These are phyloP conservation scores for Rhyacophila brunnea DNA, from an alignment of 1,140 invertebrate species.

Conservation along the genomic window DNA sequence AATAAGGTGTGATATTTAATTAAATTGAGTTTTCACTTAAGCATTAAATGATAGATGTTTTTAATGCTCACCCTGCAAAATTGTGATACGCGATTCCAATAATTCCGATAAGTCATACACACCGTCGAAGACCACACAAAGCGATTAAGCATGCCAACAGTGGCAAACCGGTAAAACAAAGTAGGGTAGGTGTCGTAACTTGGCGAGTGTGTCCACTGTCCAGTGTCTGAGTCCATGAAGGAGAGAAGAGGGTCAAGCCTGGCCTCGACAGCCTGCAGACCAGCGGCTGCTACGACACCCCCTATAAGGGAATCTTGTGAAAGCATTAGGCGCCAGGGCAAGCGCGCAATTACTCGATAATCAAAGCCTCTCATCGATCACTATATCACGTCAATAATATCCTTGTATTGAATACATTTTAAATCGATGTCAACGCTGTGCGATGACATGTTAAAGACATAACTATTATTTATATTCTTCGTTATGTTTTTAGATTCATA, in stretches of 20 bases:
- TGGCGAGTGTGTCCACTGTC: not conserved
- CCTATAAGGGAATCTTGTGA: slow-evolving; percentile 23
- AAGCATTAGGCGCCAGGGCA: slow-evolving; percentile 22
- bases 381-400: no score
- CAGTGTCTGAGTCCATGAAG: not conserved
- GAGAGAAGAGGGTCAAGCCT: slow-evolving; percentile 20
- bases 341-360: not conserved
- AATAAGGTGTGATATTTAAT: no score
- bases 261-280: not conserved
- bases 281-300: not conserved
- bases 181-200: slow-evolving; percentile 24
- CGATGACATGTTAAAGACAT: no score
- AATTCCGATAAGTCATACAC: not conserved
- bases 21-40: no score
- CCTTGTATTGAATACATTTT: no score
- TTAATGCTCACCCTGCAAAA: no score
- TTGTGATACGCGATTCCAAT: not conserved
- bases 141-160: slow-evolving; percentile 11
- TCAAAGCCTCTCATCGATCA: not conserved
- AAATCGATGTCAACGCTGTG: no score
- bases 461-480: no score
- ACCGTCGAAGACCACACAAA: slow-evolving; percentile 11
- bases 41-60: no score
- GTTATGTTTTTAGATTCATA: no score
- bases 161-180: slow-evolving; percentile 21